Evolutionary conservation across 2,797 vertebrate genomes (phyloP).

Genomic region (Gorsachius magnificus): DNA sequence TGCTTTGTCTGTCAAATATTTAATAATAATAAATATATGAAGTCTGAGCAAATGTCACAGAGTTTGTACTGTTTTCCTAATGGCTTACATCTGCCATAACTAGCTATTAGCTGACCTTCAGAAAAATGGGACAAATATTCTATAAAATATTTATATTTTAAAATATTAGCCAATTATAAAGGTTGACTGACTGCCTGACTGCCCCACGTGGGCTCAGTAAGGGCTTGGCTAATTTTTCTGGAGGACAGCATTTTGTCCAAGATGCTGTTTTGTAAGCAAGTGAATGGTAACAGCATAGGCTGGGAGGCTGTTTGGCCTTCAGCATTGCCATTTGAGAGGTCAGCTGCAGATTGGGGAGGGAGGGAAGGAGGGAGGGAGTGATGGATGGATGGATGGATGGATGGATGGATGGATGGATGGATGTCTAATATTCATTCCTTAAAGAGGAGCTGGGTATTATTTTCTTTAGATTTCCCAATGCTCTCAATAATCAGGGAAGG

Average conservation of each 20-base stretch:
- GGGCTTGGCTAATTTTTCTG: neutral
- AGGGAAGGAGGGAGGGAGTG: neutral
- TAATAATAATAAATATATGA: neutral
- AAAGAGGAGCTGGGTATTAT: neutral
- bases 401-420: neutral
- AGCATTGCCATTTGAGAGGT: neutral
- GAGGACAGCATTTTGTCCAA: neutral
- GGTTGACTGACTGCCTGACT: neutral
- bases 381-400: too few species aligned
- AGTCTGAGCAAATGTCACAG: neutral
- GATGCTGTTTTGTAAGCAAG: neutral
- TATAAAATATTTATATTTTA: neutral
- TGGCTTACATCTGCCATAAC: neutral
- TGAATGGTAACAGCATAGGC: neutral
- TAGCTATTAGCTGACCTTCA: neutral
- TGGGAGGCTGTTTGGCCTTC: neutral
- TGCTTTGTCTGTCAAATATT: neutral
- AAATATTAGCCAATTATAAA: neutral
- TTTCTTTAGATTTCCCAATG: neutral
- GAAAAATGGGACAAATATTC: neutral
- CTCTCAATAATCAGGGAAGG: neutral
- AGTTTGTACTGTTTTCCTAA: neutral
- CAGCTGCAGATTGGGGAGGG: neutral
- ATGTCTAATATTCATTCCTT: neutral
- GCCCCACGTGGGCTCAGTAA: neutral